Base-by-base conservation (phyloP, 2,113 vertebrate species). In the Thinocorus orbignyianus region DNA sequence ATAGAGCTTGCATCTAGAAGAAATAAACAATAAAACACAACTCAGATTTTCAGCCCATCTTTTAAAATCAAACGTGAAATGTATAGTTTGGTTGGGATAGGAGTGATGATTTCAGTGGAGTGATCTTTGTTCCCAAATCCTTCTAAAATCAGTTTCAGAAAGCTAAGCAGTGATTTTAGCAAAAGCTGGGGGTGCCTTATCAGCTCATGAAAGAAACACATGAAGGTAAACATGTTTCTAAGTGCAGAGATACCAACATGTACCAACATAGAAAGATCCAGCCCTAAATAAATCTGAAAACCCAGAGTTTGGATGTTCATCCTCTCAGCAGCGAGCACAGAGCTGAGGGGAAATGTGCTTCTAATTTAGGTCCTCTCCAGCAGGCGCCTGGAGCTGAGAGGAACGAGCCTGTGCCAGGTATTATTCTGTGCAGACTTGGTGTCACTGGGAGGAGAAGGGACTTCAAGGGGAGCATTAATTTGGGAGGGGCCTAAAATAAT, bases 391-490 rank as follows among this genome's bases (percentile, higher is more conserved):
- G 13, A 57, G 61, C 4, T 10, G 74, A 61, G 78, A 10, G 71
- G 83, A 44, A 33, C 46, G n/a, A 78, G 16, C 9, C 0, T 48
- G 86, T 83, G 94, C 96, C 93, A 92, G 80, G 61, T 44, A 74
- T 88, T 93, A 81, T 48, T 84, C 55, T 64, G 57, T 33, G 77
- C 85, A 95, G 88, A 81, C 90, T 90, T n/a, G 92, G 95, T 96
- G 93, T 95, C 95, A 86, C 92, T 79, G 93, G 90, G 93, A 94
- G 90, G 92, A 88, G 93, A 96, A 96, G 90, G 93, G 44, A 20
- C 88, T 88, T 71, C 93, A 69, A 92, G 88, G 80, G 84, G 88
- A 95, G 49, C 57, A 1, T 81, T 90, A 7, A n/a, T 90, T 42
- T 69, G 61, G 95, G 95, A 94, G 90, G 72, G 86, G 55, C 92